Evolutionary conservation across 2,797 vertebrate genomes (phyloP).

Genomic region (Cichlasoma orientale): DNA sequence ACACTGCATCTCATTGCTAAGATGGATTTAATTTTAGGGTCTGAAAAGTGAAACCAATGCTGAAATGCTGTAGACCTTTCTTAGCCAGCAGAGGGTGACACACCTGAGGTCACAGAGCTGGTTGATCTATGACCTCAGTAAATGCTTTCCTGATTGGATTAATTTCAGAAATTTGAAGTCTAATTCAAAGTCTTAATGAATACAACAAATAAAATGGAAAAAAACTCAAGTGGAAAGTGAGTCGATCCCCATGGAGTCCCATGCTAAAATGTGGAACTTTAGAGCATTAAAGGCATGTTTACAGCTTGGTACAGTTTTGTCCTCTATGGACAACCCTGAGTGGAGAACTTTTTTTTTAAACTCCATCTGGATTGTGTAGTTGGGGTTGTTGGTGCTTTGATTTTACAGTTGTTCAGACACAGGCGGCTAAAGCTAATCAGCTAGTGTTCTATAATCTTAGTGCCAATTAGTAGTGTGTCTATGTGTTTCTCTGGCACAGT

Average conservation of each 20-base stretch:
- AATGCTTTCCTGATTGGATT: not conserved
- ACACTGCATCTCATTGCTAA: not conserved
- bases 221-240: no score
- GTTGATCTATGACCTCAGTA: not conserved
- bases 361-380: no score
- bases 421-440: fast-evolving
- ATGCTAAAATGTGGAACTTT: not conserved
- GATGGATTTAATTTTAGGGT: not conserved
- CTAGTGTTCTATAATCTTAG: not conserved
- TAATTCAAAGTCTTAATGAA: not conserved
- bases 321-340: not conserved
- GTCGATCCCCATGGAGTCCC: no score
- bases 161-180: not conserved
- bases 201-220: fast-evolving
- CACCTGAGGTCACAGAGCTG: no score
- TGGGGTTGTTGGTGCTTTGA: not conserved
- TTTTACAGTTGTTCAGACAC: not conserved
- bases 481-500: not conserved
- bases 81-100: not conserved
- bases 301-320: not conserved
- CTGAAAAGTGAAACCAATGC: not conserved
- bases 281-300: not conserved
- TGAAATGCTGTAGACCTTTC: not conserved
- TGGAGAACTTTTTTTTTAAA: not conserved
- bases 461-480: no score